phyloP scores from a whole-genome alignment of 2,888 invertebrate genomes.

The Microdon myrmicae region DNA sequence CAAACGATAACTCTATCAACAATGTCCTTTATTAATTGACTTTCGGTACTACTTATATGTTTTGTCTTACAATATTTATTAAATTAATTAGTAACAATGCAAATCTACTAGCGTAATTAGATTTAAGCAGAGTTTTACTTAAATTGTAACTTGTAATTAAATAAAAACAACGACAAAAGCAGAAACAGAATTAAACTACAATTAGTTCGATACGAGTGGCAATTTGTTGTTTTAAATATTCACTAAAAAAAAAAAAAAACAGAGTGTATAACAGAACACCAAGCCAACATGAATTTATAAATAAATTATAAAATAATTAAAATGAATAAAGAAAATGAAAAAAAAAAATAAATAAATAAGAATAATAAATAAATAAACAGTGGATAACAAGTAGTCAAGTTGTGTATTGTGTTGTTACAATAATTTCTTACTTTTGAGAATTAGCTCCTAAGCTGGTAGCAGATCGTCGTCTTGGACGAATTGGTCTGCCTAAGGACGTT shows the following conservation, averaged over 20 bases:
- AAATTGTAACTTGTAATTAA: slow-evolving; percentile 17
- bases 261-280: too few species aligned
- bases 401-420: slow-evolving; percentile 47
- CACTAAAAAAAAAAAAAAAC: slow-evolving; percentile 42
- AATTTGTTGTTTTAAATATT: too few species aligned
- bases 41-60: slow-evolving; percentile 25
- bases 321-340: slow-evolving; percentile 10
- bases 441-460: slow-evolving; percentile 69
- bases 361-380: slow-evolving; percentile 25
- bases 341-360: slow-evolving; percentile 27
- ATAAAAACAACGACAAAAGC: slow-evolving; percentile 19
- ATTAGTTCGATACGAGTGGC: slow-evolving; percentile 28
- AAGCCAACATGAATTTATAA: slow-evolving; percentile 37
- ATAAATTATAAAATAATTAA: slow-evolving; percentile 20
- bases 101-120: slow-evolving; percentile 37
- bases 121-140: slow-evolving; percentile 44
- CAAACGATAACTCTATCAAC: slow-evolving; percentile 42
- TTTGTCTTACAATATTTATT: slow-evolving; percentile 26
- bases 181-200: slow-evolving; percentile 14
- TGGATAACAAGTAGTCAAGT: slow-evolving; percentile 30
- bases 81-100: slow-evolving; percentile 49
- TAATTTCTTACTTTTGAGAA: slow-evolving; percentile 55
- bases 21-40: slow-evolving; percentile 43
- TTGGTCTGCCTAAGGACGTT: slow-evolving; percentile 67
- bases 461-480: slow-evolving; percentile 73